These are phyloP conservation scores for Zootermopsis nevadensis DNA, from an alignment of 2,888 invertebrate species.

Conservation along the genomic window DNA sequence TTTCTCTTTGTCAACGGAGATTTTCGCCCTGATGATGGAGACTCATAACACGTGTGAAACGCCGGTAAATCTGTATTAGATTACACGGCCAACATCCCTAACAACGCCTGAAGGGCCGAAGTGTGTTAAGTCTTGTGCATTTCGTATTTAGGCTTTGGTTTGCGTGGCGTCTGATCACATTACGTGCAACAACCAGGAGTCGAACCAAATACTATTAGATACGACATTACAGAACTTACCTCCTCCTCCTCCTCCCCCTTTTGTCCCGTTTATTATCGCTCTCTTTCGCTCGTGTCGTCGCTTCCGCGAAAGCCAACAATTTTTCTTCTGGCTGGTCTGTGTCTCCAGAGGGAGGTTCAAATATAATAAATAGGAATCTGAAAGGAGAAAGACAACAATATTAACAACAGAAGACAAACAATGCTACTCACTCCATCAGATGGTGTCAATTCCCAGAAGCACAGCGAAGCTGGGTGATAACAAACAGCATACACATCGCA, in stretches of 20 bases:
- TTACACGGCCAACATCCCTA: too few relatives aligned
- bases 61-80: too few relatives aligned
- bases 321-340: not conserved
- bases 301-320: not conserved
- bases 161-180: too few relatives aligned
- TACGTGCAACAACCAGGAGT: not conserved
- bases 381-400: not conserved
- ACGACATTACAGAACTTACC: not conserved
- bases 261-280: too few relatives aligned
- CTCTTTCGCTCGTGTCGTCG: not conserved
- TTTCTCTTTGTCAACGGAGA: too few relatives aligned
- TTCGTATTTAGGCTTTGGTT: too few relatives aligned
- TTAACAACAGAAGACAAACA: slow-evolving; percentile 21
- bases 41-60: too few relatives aligned
- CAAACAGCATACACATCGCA: slow-evolving; percentile 13
- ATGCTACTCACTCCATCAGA: not conserved
- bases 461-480: not conserved
- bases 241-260: too few relatives aligned
- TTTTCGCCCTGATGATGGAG: too few relatives aligned
- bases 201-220: not conserved
- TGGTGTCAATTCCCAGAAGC: slow-evolving; percentile 22
- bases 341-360: slow-evolving; percentile 1
- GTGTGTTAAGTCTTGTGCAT: too few relatives aligned
- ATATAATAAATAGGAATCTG: slow-evolving; percentile 10
- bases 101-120: too few relatives aligned